Conservation (phyloP, 2,797 vertebrate genomes). For the Nannoperca australis region DNA sequence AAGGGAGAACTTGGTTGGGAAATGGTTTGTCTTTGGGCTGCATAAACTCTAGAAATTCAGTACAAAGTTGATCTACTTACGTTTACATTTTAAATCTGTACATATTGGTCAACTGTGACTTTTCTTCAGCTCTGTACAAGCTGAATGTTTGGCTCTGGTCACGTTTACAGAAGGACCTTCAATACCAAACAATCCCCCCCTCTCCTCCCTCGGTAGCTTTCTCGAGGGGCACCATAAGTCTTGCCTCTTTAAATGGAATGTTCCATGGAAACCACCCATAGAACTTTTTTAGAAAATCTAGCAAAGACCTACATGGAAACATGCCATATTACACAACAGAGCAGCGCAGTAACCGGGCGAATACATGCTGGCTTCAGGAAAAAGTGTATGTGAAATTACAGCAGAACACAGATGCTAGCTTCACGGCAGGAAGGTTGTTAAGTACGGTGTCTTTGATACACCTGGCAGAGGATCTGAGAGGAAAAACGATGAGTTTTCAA, state of each 20-base stretch:
- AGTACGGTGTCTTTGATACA: conserved; percentile 19
- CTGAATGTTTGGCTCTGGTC: conserved; percentile 35
- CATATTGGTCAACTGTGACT: conserved; percentile 34
- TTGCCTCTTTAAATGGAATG: conserved; percentile 70
- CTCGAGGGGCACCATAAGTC: conserved; percentile 51
- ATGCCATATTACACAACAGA: conserved; percentile 52
- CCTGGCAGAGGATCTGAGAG: conserved; percentile 18
- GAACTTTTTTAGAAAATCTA: conserved; percentile 64
- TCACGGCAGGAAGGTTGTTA: conserved; percentile 5
- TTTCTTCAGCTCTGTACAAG: conserved; percentile 40
- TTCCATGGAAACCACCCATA: conserved; percentile 59
- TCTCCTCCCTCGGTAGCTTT: conserved; percentile 44
- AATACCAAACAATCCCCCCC: conserved; percentile 46
- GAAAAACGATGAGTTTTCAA: conserved; percentile 17
- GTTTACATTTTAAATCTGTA: conserved; percentile 52
- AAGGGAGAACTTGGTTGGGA: conserved; percentile 17
- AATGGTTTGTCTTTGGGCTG: background rate
- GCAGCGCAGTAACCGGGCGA: conserved; percentile 49
- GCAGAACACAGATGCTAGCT: conserved; percentile 49
- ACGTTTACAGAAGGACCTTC: conserved; percentile 66
- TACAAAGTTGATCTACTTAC: conserved; percentile 1
- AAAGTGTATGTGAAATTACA: conserved; percentile 28
- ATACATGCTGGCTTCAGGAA: conserved; percentile 54
- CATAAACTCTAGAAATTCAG: conserved; percentile 16
- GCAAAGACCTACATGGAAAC: conserved; percentile 62